Evolutionary conservation across 2,113 vertebrate species (phyloP).

Genomic region (Eulemur macaco): DNA sequence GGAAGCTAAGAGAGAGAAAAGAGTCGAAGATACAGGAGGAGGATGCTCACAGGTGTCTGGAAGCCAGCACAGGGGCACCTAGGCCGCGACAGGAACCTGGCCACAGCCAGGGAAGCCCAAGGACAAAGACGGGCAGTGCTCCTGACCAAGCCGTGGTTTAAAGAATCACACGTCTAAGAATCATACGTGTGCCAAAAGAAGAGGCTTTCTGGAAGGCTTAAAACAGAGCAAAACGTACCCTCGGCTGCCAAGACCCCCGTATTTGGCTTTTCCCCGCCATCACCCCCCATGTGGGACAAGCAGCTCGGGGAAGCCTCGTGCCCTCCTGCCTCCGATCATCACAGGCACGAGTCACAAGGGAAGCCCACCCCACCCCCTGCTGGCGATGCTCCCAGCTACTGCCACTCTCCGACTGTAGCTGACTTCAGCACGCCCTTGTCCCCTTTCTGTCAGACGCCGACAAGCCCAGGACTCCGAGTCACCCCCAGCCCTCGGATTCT

Average conservation of each 20-base stretch:
- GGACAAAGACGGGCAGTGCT: neutral
- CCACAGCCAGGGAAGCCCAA: no score
- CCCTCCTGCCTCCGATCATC: neutral
- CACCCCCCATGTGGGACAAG: neutral
- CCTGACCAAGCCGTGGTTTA: neutral
- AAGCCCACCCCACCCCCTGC: no score
- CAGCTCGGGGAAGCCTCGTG: neutral
- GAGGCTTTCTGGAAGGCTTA: neutral
- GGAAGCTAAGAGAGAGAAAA: neutral
- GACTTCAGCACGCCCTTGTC: neutral
- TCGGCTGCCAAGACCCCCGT: fast-evolving
- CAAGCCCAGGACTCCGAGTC: no score
- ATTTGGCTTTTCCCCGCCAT: no score
- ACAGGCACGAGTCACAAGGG: neutral
- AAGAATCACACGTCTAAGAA: no score
- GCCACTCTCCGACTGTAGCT: neutral
- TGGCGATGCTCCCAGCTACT: fast-evolving
- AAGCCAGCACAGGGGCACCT: neutral
- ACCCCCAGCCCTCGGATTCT: neutral
- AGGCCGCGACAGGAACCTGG: neutral
- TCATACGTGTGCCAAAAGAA: fast-evolving
- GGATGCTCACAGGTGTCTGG: neutral
- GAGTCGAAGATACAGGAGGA: neutral
- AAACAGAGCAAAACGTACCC: neutral
- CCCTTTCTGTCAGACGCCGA: neutral